phyloP scores from a whole-genome alignment of 2,888 invertebrate genomes.

The Drosophila yooni region DNA sequence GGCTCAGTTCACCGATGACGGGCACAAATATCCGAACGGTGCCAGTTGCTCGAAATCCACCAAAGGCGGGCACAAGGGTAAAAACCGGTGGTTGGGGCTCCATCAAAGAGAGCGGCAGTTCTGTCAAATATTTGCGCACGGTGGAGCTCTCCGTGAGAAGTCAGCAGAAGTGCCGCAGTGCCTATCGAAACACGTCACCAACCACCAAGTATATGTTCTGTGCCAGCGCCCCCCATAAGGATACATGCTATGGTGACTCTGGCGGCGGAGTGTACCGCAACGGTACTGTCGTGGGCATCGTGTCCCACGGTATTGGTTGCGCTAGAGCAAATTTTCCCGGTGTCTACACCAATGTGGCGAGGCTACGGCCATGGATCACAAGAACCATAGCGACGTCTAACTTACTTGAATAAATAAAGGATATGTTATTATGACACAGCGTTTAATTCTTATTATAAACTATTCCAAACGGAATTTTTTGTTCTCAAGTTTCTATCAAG shows the following conservation, averaged over 20 bases:
- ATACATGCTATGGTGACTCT: constrained; percentile 81
- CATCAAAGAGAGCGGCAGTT: constrained; percentile 35
- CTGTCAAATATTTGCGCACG: constrained; percentile 35
- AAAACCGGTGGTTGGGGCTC: constrained; percentile 70
- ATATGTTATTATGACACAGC: not conserved
- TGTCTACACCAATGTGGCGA: constrained; percentile 87
- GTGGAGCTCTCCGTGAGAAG: constrained; percentile 31
- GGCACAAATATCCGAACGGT: constrained; percentile 50
- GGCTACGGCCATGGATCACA: constrained; percentile 25
- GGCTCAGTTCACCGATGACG: constrained; percentile 36
- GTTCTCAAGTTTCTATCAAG: too few relatives aligned
- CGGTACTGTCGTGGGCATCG: constrained; percentile 87
- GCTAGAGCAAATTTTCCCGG: constrained; percentile 88
- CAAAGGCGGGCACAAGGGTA: constrained; percentile 25
- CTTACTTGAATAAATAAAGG: not conserved
- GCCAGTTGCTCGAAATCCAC: not conserved
- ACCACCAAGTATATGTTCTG: constrained; percentile 71
- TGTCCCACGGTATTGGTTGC: constrained; percentile 86
- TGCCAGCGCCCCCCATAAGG: constrained; percentile 50
- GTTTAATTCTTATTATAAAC: not conserved
- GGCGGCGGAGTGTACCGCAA: constrained; percentile 67
- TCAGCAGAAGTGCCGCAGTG: not conserved
- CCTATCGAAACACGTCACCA: constrained; percentile 25
- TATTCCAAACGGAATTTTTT: not conserved
- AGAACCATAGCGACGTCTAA: constrained; percentile 27